A percentile compares a stretch with the other conserved stretches of the same genome.
phyloP scores from a whole-genome alignment of 1,140 invertebrate species.

The Brachionus angularis region DNA sequence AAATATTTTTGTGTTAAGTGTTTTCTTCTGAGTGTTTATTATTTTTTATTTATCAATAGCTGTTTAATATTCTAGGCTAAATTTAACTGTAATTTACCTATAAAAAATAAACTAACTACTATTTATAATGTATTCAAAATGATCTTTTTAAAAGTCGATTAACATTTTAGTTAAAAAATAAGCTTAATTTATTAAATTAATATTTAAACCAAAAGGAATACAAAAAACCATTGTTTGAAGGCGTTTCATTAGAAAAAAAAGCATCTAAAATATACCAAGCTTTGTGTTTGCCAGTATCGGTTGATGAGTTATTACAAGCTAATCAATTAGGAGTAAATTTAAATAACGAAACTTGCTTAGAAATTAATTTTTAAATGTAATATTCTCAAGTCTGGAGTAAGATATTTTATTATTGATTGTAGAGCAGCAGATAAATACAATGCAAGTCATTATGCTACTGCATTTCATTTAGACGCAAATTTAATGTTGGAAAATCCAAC shows the following conservation, averaged over 20 bases:
- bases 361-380: conserved; percentile 62
- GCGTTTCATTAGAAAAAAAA: conserved; percentile 47
- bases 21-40: no score
- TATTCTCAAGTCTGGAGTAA: conserved; percentile 58
- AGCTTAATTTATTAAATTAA: no score
- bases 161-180: not conserved
- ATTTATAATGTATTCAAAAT: not conserved
- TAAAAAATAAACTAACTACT: no score
- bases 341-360: not conserved
- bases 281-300: conserved; percentile 86
- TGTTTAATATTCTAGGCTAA: no score
- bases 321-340: conserved; percentile 48
- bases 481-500: conserved; percentile 91
- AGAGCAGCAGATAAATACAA: conserved; percentile 93
- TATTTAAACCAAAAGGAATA: no score
- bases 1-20: no score
- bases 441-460: conserved; percentile 87
- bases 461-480: conserved; percentile 94
- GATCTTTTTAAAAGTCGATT: not conserved
- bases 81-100: no score
- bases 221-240: conserved; percentile 59
- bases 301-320: conserved; percentile 59
- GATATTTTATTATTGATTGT: conserved; percentile 95
- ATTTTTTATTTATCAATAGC: no score
- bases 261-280: conserved; percentile 68